phyloP scores from a whole-genome alignment of 2,888 invertebrate genomes.

The Tetranychus piercei region DNA sequence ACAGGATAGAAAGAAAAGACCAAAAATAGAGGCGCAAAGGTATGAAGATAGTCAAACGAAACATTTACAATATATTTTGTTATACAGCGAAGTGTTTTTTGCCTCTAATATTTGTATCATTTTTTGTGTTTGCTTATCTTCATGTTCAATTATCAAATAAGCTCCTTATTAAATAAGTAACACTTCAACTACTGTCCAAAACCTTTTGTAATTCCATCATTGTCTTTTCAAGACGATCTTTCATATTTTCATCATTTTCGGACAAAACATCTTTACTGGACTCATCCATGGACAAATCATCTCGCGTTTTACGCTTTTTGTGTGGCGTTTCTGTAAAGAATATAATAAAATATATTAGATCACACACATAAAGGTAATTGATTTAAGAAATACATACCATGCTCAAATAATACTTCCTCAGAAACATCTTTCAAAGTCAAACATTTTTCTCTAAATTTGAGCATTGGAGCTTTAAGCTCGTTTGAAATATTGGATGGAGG shows the following conservation, averaged over 20 bases:
- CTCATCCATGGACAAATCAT: constrained; percentile 10
- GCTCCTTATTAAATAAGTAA: neutral
- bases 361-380: no score
- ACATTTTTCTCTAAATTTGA: constrained; percentile 6
- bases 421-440: neutral
- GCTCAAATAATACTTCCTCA: constrained; percentile 1
- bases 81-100: neutral
- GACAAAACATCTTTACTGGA: neutral
- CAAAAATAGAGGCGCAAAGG: neutral
- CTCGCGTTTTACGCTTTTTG: constrained; percentile 17
- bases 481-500: neutral
- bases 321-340: constrained; percentile 16
- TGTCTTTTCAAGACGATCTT: constrained; percentile 7
- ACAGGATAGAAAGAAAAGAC: neutral
- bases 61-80: neutral
- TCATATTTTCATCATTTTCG: constrained; percentile 7
- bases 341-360: no score
- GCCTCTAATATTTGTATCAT: neutral
- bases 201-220: constrained; percentile 6
- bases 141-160: neutral
- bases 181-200: constrained; percentile 3
- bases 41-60: neutral
- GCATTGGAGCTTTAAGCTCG: neutral
- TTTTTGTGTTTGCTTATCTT: neutral
- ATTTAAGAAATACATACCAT: neutral